Conservation (phyloP, 2,113 vertebrate genomes). For the Hippoglossus stenolepis region DNA sequence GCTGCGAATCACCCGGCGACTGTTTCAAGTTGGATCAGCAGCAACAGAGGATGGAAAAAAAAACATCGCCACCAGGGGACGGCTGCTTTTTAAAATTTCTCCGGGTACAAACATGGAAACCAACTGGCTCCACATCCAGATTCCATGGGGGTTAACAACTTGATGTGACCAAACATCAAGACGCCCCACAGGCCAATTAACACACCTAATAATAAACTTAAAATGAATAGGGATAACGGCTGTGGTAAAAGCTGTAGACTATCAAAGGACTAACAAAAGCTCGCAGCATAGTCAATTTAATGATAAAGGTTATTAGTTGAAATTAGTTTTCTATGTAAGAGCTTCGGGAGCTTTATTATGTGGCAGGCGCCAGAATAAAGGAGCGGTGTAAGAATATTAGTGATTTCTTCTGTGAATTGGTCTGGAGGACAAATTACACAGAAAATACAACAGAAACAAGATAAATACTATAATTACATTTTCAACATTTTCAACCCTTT, state of each 20-base stretch:
- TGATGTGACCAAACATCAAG: slow-evolving; percentile 4
- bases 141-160: background rate
- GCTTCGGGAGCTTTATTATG: slow-evolving; percentile 13
- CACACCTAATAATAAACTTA: slow-evolving; percentile 1
- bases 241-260: slow-evolving; percentile 8
- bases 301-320: slow-evolving; percentile 46
- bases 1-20: background rate
- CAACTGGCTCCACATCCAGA: background rate
- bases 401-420: background rate
- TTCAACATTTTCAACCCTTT: background rate
- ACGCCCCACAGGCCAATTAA: slow-evolving; percentile 13
- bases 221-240: slow-evolving; percentile 1
- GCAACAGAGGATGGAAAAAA: background rate
- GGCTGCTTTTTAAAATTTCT: background rate
- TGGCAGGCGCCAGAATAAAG: background rate
- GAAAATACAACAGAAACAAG: background rate
- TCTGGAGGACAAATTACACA: background rate
- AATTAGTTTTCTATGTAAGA: slow-evolving; percentile 34
- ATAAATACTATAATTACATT: background rate
- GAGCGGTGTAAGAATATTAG: slow-evolving; percentile 6
- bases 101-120: background rate
- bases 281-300: slow-evolving; percentile 32
- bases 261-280: slow-evolving; percentile 33
- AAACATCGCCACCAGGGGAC: background rate
- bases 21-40: slow-evolving; percentile 23